Conservation (phyloP, 2,113 vertebrate species). For the Chlorodrepanis virens region DNA sequence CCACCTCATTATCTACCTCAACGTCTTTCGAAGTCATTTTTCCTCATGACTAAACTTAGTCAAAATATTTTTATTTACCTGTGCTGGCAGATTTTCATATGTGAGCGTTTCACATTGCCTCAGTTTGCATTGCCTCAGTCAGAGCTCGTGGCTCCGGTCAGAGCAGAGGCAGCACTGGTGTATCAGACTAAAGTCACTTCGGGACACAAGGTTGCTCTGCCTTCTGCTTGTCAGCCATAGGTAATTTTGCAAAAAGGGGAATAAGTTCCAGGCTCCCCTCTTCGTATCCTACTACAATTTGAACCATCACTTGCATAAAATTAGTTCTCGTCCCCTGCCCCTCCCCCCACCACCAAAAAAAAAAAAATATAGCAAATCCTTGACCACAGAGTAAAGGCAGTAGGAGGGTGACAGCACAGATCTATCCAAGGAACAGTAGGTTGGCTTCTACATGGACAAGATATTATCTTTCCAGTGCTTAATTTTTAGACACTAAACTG, state of each 20-base stretch:
- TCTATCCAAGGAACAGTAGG: background rate
- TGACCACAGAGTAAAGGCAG: background rate
- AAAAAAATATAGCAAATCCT: background rate
- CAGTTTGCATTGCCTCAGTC: background rate
- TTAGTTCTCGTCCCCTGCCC: fast-evolving
- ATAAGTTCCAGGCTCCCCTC: background rate
- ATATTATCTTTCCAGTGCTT: background rate
- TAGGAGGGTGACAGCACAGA: background rate
- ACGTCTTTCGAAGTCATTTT: conserved; percentile 40
- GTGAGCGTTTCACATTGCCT: background rate
- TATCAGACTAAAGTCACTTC: background rate
- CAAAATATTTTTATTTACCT: conserved; percentile 65
- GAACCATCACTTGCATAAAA: background rate
- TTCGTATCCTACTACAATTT: background rate
- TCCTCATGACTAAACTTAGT: conserved; percentile 21
- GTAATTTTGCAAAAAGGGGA: background rate
- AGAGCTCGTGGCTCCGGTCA: background rate
- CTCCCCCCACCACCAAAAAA: fast-evolving
- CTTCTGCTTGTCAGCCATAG: background rate
- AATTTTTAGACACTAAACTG: background rate
- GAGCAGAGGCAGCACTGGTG: background rate
- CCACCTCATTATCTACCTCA: conserved; percentile 66
- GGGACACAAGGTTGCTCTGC: background rate
- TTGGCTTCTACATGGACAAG: background rate
- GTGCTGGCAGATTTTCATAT: conserved; percentile 36